These are phyloP conservation scores for Torymus auratus DNA, from an alignment of 2,888 invertebrate species.

Conservation along the genomic window DNA sequence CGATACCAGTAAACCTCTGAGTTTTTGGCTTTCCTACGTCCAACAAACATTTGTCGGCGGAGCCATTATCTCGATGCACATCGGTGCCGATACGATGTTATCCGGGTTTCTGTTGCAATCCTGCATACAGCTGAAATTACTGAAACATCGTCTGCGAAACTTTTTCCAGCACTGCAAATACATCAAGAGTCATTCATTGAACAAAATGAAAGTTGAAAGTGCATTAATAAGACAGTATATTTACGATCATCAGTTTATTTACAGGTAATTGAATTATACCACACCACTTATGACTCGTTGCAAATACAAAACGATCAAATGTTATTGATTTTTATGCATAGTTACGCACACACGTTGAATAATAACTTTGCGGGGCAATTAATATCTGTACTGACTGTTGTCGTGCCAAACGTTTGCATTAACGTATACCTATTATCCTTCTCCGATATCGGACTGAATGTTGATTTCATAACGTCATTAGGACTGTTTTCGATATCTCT, in stretches of 20 bases:
- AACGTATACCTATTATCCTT: conserved; percentile 41
- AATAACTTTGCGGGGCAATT: background rate
- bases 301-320: too few species aligned
- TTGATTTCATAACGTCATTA: conserved; percentile 8
- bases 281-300: background rate
- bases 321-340: background rate
- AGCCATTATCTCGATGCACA: conserved; percentile 14
- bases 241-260: background rate
- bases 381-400: background rate
- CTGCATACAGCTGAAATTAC: conserved; percentile 17
- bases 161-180: conserved; percentile 7
- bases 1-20: background rate
- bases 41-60: conserved; percentile 34
- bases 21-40: conserved; percentile 48
- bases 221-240: background rate
- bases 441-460: conserved; percentile 16
- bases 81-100: conserved; percentile 34
- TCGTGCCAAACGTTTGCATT: conserved; percentile 49
- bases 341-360: background rate
- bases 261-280: conserved; percentile 3
- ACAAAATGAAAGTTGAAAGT: background rate
- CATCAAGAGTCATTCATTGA: background rate
- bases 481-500: conserved; percentile 24
- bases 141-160: conserved; percentile 35
- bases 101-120: conserved; percentile 35